Base-by-base conservation (phyloP, 2,888 invertebrate species). In the Andrena praecox region DNA sequence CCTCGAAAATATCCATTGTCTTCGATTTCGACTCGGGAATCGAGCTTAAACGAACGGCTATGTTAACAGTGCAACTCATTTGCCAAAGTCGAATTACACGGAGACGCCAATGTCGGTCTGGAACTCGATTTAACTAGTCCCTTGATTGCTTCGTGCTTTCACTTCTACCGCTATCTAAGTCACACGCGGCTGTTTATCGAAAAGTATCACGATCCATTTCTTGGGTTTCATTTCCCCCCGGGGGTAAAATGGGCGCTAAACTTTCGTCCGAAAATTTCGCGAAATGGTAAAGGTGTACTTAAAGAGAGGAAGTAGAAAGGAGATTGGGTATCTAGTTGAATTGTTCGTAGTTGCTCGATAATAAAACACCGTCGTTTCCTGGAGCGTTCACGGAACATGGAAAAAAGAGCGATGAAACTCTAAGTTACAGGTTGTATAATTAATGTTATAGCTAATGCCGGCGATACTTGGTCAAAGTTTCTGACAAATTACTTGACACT, bases 111-210 rank as follows among this genome's bases (percentile, higher is more conserved):
- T 60, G 77, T 77, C 74, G 59, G 66, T 66, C 68, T 66, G 73
- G 79, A 83, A 80, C 79, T 83, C 77, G 70, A 79, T 81, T 87
- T 82, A 56, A 69, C 31, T 16, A 50, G 56, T 50, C 48, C 42
- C 77, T 66, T 79, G 87, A 87, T 87, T 80, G 87, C 85, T 77
- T 82, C 87, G 87, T 77, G 87, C 85, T 78, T 85, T 80, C 74
- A 85, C 77, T 87, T 87, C 50, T 60, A 63, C 20, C 31, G 8
- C 63, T 16, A 29, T 60, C 50, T 63, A 29, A 24, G 71, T 71
- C 71, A 73, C 12, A 62, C 48, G 48, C 42, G 54, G 50, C 66
- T 8, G 70, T 42, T 31, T 29, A 24, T n/a, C 42, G 66, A 71
- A 54, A 66, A 33, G 79, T 71, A 54, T 64, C 20, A 20, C 33